phyloP scores from a whole-genome alignment of 1,140 invertebrate genomes.

The Melitaea cinxia region DNA sequence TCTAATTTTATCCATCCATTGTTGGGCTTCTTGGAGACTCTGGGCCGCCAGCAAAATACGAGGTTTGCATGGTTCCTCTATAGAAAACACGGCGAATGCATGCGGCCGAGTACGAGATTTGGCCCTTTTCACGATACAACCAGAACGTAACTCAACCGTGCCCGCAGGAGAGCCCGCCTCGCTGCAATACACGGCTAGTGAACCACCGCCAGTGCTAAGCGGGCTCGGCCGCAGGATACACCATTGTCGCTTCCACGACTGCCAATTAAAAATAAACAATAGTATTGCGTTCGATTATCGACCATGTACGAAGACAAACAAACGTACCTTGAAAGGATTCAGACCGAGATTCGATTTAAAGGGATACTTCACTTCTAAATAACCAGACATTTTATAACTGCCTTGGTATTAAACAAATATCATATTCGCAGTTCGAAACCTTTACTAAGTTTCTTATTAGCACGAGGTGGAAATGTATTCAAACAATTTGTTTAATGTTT shows the following conservation, averaged over 20 bases:
- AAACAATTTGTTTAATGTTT: constrained; percentile 35
- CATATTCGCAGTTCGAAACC: constrained; percentile 13
- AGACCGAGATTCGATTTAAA: constrained; percentile 68
- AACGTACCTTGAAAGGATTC: constrained; percentile 75
- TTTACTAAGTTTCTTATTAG: constrained; percentile 18
- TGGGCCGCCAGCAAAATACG: constrained; percentile 64
- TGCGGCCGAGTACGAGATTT: constrained; percentile 68
- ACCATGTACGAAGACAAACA: constrained; percentile 28
- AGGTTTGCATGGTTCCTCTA: constrained; percentile 60
- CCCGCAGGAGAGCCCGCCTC: constrained; percentile 69
- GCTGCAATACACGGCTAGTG: constrained; percentile 69
- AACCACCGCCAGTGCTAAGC: constrained; percentile 60
- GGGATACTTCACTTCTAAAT: constrained; percentile 75
- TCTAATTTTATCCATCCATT: constrained; percentile 75
- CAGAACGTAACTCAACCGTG: constrained; percentile 59
- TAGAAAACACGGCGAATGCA: constrained; percentile 71
- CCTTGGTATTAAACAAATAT: constrained; percentile 13
- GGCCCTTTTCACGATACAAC: constrained; percentile 63
- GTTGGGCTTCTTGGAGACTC: constrained; percentile 58
- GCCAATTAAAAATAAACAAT: constrained; percentile 54
- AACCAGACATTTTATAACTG: constrained; percentile 65
- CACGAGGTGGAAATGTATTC: constrained; percentile 31
- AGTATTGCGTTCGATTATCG: constrained; percentile 25
- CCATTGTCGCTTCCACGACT: constrained; percentile 78
- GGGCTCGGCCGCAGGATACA: constrained; percentile 70